A percentile compares a stretch with the other conserved stretches of the same genome.
Evolutionary conservation across 2,797 vertebrate species (phyloP).

Genomic region (Enteromius unitaeniatus): DNA sequence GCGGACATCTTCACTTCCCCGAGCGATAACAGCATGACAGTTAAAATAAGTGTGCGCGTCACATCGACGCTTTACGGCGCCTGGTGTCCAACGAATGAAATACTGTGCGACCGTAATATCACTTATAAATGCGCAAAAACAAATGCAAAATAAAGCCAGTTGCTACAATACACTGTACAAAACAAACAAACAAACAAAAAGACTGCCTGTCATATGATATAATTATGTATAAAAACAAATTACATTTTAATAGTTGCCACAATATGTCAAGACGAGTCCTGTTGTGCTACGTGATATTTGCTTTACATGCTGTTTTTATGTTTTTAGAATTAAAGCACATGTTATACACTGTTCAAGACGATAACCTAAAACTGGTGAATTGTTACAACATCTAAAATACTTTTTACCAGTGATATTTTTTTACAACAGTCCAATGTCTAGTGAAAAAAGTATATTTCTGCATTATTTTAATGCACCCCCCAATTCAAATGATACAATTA

Average conservation of each 20-base stretch:
- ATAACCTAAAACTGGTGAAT: background rate
- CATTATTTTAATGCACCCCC: background rate
- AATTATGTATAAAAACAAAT: background rate
- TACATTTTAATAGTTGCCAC: background rate
- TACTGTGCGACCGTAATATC: background rate
- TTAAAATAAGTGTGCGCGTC: background rate
- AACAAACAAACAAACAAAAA: no score
- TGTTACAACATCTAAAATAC: background rate
- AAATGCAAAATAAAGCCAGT: background rate
- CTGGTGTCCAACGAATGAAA: rapidly evolving
- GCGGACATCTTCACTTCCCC: background rate
- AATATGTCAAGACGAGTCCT: background rate
- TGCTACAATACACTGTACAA: no score
- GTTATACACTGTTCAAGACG: background rate
- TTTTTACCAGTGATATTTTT: background rate
- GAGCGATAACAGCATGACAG: background rate
- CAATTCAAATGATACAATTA: no score
- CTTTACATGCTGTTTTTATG: background rate
- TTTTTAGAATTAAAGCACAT: background rate
- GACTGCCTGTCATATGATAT: background rate
- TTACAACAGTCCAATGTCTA: background rate
- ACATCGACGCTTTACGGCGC: background rate
- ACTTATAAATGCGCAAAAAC: background rate
- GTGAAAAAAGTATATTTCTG: background rate
- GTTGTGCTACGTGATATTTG: background rate